A percentile compares a stretch with the other conserved stretches of the same genome.
These are phyloP conservation scores for Lophius piscatorius DNA, from an alignment of 2,113 vertebrate genomes.

Conservation along the genomic window DNA sequence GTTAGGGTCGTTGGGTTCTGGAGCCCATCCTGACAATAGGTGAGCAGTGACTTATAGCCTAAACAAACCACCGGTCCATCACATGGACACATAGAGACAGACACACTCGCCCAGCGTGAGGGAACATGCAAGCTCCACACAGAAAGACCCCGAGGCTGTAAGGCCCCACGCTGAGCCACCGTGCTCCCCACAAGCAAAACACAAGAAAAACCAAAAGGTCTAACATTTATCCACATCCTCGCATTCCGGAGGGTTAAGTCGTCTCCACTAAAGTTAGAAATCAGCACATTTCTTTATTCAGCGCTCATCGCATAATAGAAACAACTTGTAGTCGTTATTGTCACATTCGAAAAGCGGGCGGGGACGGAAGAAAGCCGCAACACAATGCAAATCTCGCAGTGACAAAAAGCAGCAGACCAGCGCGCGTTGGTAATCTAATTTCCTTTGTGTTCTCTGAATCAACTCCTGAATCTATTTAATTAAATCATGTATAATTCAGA, in stretches of 20 bases:
- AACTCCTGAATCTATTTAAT: conserved; percentile 63
- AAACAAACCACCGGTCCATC: no score
- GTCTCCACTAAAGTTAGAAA: conserved; percentile 31
- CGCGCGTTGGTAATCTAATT: conserved; percentile 57
- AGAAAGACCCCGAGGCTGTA: no score
- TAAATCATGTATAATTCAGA: conserved; percentile 73
- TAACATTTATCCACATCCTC: no score
- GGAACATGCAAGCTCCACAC: no score
- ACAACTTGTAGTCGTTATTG: conserved; percentile 45
- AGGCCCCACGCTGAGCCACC: no score
- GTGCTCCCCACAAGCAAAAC: no score
- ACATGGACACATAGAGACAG: no score
- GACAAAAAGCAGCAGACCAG: conserved; percentile 34
- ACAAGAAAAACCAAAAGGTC: no score
- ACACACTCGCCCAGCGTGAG: no score
- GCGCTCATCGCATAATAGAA: conserved; percentile 59
- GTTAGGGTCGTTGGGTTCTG: no score
- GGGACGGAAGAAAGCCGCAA: conserved; percentile 40
- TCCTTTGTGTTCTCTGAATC: conserved; percentile 65
- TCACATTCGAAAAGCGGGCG: conserved; percentile 23
- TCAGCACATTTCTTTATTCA: conserved; percentile 53
- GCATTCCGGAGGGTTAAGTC: conserved; percentile 4
- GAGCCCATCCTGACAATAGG: no score
- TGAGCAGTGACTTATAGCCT: no score
- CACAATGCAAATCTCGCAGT: conserved; percentile 50